These are phyloP conservation scores for Tipula vernalis DNA, from an alignment of 2,888 invertebrate species.

Conservation along the genomic window DNA sequence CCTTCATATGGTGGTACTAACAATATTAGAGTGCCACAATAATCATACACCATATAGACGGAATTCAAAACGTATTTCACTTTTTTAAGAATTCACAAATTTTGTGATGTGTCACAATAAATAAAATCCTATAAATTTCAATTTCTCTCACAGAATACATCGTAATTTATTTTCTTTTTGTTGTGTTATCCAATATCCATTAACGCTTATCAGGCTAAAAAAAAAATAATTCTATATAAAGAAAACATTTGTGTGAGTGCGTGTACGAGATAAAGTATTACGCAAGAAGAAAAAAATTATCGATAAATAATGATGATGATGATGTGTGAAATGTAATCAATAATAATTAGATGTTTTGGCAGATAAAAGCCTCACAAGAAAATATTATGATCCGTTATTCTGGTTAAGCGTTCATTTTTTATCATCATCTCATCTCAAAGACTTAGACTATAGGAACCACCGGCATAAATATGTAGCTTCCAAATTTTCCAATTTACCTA, in stretches of 20 bases:
- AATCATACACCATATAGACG: too few relatives aligned
- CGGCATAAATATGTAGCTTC: not conserved
- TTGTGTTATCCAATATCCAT: not conserved
- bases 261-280: not conserved
- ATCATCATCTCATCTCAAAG: not conserved
- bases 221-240: not conserved
- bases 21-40: too few relatives aligned
- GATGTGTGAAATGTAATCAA: not conserved
- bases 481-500: not conserved
- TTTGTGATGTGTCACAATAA: not conserved
- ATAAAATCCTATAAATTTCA: not conserved
- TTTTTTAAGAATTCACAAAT: not conserved
- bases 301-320: not conserved
- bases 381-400: not conserved
- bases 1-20: too few relatives aligned
- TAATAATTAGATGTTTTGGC: not conserved
- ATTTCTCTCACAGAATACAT: not conserved
- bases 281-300: not conserved
- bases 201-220: not conserved
- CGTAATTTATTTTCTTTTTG: not conserved
- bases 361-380: not conserved
- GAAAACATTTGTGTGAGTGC: not conserved
- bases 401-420: not conserved
- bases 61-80: too few relatives aligned
- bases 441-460: not conserved